phyloP scores from a whole-genome alignment of 2,113 vertebrate genomes.

The Spermophilus dauricus region DNA sequence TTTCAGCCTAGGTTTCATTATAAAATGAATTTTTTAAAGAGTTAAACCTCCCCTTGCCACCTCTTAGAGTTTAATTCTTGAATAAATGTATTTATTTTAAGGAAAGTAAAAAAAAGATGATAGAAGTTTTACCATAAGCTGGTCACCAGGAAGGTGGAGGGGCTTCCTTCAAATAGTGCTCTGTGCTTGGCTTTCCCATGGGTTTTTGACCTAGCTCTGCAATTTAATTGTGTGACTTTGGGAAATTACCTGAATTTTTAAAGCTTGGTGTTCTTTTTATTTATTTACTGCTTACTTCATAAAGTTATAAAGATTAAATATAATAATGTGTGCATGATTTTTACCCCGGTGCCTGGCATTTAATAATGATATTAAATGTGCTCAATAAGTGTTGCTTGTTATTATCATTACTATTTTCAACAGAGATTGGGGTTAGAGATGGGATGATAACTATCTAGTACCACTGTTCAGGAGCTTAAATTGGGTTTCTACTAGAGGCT shows the following conservation, averaged over 20 bases:
- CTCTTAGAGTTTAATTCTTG: constrained; percentile 49
- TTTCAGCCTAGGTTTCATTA: constrained; percentile 48
- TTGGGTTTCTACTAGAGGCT: constrained; percentile 48
- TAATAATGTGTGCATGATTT: neutral
- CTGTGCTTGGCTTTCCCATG: neutral
- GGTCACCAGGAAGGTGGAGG: neutral
- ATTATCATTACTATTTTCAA: neutral
- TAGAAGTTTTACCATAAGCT: constrained; percentile 28
- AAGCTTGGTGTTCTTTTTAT: neutral
- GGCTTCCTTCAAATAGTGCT: neutral
- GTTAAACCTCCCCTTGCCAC: neutral
- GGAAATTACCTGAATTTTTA: constrained; percentile 28
- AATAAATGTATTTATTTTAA: constrained; percentile 28
- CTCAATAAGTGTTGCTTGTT: constrained; percentile 1
- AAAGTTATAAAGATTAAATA: constrained; percentile 44
- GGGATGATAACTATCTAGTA: neutral
- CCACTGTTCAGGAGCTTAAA: constrained; percentile 23
- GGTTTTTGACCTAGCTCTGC: neutral
- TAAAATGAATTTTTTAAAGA: constrained; percentile 51
- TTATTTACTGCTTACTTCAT: neutral
- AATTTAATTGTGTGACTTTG: constrained; percentile 17
- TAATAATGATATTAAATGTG: neutral
- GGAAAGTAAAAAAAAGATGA: neutral
- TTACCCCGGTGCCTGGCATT: constrained; percentile 13
- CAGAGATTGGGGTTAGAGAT: constrained; percentile 5